phyloP scores from a whole-genome alignment of 1,140 invertebrate species.

The Latrodectus geometricus region DNA sequence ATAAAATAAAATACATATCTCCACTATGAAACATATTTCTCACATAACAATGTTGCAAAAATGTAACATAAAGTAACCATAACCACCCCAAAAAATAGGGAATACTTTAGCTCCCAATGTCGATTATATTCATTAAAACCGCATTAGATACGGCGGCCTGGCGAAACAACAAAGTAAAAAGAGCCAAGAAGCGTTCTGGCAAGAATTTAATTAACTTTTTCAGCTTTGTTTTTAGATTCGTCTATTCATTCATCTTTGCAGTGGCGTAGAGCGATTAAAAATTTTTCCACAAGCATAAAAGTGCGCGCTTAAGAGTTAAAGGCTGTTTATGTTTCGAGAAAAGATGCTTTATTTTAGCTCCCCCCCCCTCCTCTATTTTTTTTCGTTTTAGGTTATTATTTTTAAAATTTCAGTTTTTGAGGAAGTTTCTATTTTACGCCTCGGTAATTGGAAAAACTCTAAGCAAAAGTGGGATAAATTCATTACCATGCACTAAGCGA shows the following conservation, averaged over 20 bases:
- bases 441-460: not conserved
- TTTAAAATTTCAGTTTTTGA: constrained; percentile 32
- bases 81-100: not conserved
- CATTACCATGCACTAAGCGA: not conserved
- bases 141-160: constrained; percentile 28
- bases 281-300: constrained; percentile 44
- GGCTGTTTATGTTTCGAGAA: constrained; percentile 42
- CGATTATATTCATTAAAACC: constrained; percentile 52
- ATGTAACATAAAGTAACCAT: not conserved
- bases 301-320: not conserved
- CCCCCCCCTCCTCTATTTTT: not conserved
- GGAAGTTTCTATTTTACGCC: constrained; percentile 39
- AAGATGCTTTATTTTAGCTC: not conserved
- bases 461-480: constrained; percentile 15
- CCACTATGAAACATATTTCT: too few species aligned
- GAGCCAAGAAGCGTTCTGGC: not conserved
- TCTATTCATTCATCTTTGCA: not conserved
- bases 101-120: constrained; percentile 16
- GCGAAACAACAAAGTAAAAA: constrained; percentile 12
- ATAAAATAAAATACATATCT: too few species aligned
- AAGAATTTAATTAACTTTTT: constrained; percentile 57
- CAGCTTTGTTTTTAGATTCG: not conserved
- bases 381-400: constrained; percentile 5
- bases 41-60: too few species aligned
- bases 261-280: constrained; percentile 37